Conservation (phyloP, 2,888 invertebrate species). For the Agrotis segetum region DNA sequence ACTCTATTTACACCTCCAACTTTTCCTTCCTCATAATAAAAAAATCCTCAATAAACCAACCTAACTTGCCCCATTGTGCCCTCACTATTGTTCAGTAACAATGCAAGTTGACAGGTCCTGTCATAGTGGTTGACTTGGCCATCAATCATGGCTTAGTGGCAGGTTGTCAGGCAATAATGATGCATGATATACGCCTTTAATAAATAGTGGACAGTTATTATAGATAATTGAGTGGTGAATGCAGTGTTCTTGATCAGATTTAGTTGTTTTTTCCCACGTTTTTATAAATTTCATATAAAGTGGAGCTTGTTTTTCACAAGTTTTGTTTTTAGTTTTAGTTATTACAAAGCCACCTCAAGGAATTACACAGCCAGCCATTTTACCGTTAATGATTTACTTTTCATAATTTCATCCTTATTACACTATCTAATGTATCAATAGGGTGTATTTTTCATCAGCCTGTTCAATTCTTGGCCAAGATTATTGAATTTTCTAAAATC, state of each 20-base stretch:
- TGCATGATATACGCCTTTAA: conserved; percentile 47
- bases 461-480: too few relatives aligned
- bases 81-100: conserved; percentile 39
- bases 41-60: conserved; percentile 37
- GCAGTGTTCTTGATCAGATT: conserved; percentile 16
- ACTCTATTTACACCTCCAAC: conserved; percentile 37
- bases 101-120: conserved; percentile 59
- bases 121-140: conserved; percentile 53
- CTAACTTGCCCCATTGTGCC: conserved; percentile 53
- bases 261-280: too few relatives aligned
- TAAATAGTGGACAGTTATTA: conserved; percentile 59
- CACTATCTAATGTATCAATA: too few relatives aligned
- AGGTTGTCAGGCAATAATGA: conserved; percentile 52
- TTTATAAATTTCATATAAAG: too few relatives aligned
- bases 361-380: too few relatives aligned
- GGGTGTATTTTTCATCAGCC: too few relatives aligned
- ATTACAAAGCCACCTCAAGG: too few relatives aligned
- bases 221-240: conserved; percentile 52
- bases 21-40: conserved; percentile 36
- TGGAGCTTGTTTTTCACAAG: background rate
- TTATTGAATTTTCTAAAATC: too few relatives aligned
- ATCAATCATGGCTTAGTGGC: conserved; percentile 61
- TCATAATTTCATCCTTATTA: too few relatives aligned
- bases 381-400: too few relatives aligned
- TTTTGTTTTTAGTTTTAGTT: too few relatives aligned